Percentiles rank a stretch among this genome's conserved stretches.
These are phyloP conservation scores for Actinia equina DNA, from an alignment of 64 coral and sea anemone genomes.

Conservation along the genomic window DNA sequence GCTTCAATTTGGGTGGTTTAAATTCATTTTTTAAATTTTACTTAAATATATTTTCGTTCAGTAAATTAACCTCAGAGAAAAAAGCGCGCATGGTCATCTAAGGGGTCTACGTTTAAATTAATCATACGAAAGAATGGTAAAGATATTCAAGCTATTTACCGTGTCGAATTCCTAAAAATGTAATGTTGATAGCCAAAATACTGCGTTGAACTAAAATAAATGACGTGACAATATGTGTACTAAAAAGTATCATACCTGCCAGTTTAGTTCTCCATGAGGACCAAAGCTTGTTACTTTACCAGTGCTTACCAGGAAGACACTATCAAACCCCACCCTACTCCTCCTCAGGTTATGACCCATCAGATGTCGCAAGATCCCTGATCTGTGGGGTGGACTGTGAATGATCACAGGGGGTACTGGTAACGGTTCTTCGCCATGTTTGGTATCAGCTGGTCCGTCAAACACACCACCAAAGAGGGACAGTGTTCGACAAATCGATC, in stretches of 20 bases:
- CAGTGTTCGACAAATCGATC: slow-evolving; percentile 46
- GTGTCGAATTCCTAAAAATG: no score
- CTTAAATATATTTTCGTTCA: no score
- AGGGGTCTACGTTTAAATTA: no score
- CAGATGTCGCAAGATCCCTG: slow-evolving; percentile 79
- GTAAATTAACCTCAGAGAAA: no score
- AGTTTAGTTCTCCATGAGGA: slow-evolving; percentile 83
- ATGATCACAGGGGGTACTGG: slow-evolving; percentile 71
- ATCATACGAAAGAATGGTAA: no score
- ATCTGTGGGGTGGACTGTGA: slow-evolving; percentile 63
- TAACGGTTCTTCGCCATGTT: slow-evolving; percentile 50
- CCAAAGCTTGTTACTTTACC: slow-evolving; percentile 78
- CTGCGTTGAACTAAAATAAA: no score
- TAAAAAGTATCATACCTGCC: slow-evolving; percentile 59
- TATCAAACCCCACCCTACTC: slow-evolving; percentile 63
- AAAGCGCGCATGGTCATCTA: no score
- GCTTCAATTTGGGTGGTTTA: no score
- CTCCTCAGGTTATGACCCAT: slow-evolving; percentile 58
- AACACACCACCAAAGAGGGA: slow-evolving; percentile 68
- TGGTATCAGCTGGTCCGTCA: slow-evolving; percentile 4
- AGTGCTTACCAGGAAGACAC: slow-evolving; percentile 62
- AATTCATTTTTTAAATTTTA: no score
- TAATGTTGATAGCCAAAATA: no score
- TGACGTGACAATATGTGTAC: no score
- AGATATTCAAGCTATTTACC: no score